Percentiles rank a stretch among this genome's conserved stretches.
Evolutionary conservation across 2,113 vertebrate species (phyloP).

Genomic region (Alligator mississippiensis): DNA sequence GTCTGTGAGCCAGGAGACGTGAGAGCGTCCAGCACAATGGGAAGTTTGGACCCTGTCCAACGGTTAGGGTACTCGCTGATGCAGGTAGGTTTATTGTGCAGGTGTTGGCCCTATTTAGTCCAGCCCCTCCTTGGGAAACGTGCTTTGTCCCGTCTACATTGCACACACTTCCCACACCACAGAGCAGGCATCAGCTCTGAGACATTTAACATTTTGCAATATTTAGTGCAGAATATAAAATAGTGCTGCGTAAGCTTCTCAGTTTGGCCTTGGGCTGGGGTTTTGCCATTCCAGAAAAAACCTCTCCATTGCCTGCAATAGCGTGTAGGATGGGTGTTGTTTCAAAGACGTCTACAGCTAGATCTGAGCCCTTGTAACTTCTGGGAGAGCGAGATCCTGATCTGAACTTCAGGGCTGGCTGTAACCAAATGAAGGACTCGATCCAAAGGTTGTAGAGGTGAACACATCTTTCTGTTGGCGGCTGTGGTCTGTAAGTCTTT

Average conservation of each 20-base stretch:
- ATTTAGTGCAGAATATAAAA: neutral
- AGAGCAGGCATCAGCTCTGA: neutral
- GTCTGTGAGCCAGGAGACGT: neutral
- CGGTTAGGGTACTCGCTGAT: neutral
- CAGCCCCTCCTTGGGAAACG: neutral
- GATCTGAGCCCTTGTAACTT: neutral
- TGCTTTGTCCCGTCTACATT: neutral
- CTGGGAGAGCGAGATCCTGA: neutral
- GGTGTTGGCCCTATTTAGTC: neutral
- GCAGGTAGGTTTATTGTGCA: neutral
- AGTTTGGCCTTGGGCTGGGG: neutral
- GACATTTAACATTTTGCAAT: neutral
- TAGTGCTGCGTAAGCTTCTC: neutral
- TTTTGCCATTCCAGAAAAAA: neutral
- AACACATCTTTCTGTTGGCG: neutral
- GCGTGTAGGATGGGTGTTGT: neutral
- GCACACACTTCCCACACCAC: neutral
- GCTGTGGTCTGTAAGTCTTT: neutral
- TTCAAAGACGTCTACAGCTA: neutral
- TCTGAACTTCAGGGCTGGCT: neutral
- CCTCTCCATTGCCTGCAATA: neutral
- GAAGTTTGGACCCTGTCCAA: neutral
- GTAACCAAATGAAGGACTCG: neutral
- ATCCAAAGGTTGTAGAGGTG: neutral
- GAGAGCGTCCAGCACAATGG: neutral